Base-by-base conservation (phyloP, 2,888 invertebrate genomes). In the Coelogynopora nodosa region DNA sequence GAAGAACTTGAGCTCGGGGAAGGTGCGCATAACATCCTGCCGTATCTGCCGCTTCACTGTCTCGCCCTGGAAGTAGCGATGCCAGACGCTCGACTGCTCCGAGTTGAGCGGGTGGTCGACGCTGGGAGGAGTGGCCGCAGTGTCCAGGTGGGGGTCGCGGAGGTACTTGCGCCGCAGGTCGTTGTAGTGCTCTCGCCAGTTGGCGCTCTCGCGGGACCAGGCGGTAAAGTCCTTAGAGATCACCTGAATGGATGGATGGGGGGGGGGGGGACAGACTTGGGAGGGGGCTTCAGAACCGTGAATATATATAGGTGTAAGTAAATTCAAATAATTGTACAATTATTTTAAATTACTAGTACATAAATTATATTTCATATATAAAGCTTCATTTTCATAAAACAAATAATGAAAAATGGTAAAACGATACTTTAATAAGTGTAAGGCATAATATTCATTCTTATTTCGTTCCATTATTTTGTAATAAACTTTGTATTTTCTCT, bases 11-110 rank as follows among this genome's bases (percentile, higher is more conserved):
- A 95, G 94, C 88, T 95, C 95, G 0, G 96, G 96, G 91, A 95
- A 96, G 88, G 96, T 95, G 89, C 96, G 92, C 13, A 95, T 94
- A 0, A 96, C 96, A 92, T 96, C 96, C 91, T 95, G 95, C 0
- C 94, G 93, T 84, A 96, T 96, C n/a, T 82, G 84, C 31, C 28
- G 84, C 49, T 85, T 87, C 28, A 87, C 31, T 27, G 28, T 80
- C 31, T 87, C 74, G 1, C 86, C 80, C 49, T 86, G 30, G 26
- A 86, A 86, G 31, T 86, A 82, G 18, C 31, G 13, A 27, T 86
- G 74, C 86, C 86, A 86, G 23, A n/a, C 28, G 27, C 86, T 86
- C n/a, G 30, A 23, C 31, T 83, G 18, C 18, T 86, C 30, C 1
- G 26, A 10, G 1, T 67, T 74, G 29, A 86, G 80, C 18, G 86